phyloP scores from a whole-genome alignment of 2,797 vertebrate genomes.

The Pelochelys cantorii region DNA sequence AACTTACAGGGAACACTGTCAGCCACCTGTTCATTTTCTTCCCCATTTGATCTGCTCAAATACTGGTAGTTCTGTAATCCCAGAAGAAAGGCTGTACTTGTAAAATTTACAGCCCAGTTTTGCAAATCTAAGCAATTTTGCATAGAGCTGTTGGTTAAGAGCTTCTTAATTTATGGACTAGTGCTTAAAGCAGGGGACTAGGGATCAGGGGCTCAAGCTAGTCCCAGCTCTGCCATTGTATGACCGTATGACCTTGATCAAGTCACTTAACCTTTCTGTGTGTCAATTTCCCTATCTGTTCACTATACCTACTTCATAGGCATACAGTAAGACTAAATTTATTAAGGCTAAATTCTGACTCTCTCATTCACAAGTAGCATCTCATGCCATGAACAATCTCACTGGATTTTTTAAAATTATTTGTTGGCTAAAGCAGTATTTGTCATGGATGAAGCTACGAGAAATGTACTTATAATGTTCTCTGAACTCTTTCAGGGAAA shows the following conservation, averaged over 20 bases:
- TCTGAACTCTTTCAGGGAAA: conserved; percentile 3
- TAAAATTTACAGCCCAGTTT: background rate
- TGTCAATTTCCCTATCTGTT: conserved; percentile 69
- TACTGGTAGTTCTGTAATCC: background rate
- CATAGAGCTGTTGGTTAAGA: conserved; percentile 22
- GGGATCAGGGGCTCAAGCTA: conserved; percentile 45
- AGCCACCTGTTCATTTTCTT: background rate
- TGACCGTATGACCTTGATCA: conserved; percentile 69
- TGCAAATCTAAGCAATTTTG: background rate
- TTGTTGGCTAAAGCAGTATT: conserved; percentile 17
- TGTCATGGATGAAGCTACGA: conserved; percentile 7
- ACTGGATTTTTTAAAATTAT: background rate
- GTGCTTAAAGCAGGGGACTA: background rate
- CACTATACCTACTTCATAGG: conserved; percentile 1
- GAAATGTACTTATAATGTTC: conserved; percentile 7
- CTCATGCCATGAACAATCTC: conserved; percentile 47
- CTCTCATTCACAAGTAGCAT: conserved; percentile 18
- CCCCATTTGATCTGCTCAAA: background rate
- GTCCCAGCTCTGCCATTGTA: conserved; percentile 57
- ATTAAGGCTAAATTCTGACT: conserved; percentile 37
- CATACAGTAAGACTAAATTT: conserved; percentile 46
- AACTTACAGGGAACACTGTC: too few species aligned
- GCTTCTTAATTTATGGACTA: conserved; percentile 37
- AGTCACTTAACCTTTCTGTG: conserved; percentile 55
- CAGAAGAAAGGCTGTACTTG: conserved; percentile 4